These are phyloP conservation scores for Schizaphis graminum DNA, from an alignment of 2,888 invertebrate species.

Conservation along the genomic window DNA sequence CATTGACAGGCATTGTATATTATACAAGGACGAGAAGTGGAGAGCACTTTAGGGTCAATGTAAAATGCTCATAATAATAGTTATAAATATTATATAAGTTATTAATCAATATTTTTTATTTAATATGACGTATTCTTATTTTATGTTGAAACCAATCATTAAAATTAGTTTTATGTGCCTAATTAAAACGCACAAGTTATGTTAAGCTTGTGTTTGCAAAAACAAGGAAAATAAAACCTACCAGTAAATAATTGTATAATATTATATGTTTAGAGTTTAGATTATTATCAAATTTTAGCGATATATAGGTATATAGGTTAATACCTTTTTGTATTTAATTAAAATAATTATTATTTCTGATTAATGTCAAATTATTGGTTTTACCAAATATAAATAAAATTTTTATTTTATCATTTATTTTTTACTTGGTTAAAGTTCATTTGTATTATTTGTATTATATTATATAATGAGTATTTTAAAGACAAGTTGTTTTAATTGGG, in stretches of 20 bases:
- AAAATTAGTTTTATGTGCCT: not conserved
- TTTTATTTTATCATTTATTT: not conserved
- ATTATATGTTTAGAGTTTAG: not conserved
- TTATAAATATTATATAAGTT: not conserved
- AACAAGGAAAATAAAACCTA: not conserved
- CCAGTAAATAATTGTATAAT: not conserved
- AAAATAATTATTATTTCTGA: too few species aligned
- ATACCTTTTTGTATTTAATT: too few species aligned
- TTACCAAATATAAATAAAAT: not conserved
- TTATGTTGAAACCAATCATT: not conserved
- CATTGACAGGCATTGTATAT: conserved; percentile 16
- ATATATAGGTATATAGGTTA: too few species aligned
- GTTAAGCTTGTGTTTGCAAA: not conserved
- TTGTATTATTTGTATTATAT: not conserved
- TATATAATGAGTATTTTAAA: not conserved
- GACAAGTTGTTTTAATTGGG: not conserved
- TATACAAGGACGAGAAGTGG: conserved; percentile 23
- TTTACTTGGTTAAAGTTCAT: not conserved
- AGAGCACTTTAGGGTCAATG: conserved; percentile 39
- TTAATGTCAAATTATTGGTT: too few species aligned
- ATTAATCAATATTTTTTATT: not conserved
- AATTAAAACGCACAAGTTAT: not conserved
- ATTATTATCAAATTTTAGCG: not conserved
- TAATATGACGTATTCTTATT: not conserved
- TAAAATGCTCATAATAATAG: not conserved